Percentiles rank a stretch among this genome's conserved stretches.
These are phyloP conservation scores for Daphoenositta chrysoptera DNA, from an alignment of 2,113 vertebrate species.

Conservation along the genomic window DNA sequence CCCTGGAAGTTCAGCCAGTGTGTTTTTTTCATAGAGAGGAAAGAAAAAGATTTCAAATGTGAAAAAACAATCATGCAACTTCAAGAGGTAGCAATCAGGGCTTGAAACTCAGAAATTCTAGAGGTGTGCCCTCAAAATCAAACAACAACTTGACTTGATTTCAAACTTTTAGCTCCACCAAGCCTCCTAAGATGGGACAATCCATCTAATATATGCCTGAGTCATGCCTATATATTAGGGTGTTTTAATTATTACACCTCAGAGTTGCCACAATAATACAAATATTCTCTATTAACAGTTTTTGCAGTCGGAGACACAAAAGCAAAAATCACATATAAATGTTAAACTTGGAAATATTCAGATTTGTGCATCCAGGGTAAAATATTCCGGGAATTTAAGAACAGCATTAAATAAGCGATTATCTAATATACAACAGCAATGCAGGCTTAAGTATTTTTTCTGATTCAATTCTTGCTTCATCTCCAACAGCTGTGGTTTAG, in stretches of 20 bases:
- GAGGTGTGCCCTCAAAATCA: neutral
- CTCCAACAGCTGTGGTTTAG: slow-evolving; percentile 45
- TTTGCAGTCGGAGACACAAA: neutral
- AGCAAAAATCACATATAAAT: neutral
- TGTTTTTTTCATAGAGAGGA: neutral
- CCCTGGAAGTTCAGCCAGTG: neutral
- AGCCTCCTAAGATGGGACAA: neutral
- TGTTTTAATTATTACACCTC: neutral
- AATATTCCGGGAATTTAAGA: slow-evolving; percentile 14
- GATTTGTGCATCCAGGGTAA: neutral
- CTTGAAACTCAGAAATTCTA: neutral
- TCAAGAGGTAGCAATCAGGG: neutral
- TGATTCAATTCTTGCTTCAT: slow-evolving; percentile 35
- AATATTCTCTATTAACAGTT: neutral
- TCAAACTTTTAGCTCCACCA: neutral
- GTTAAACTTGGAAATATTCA: neutral
- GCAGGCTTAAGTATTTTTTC: neutral
- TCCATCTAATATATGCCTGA: neutral
- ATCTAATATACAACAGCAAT: neutral
- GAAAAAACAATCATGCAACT: neutral
- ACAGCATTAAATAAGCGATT: neutral
- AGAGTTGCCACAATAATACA: neutral
- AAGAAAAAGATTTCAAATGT: neutral
- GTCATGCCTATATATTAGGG: neutral
- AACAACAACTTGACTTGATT: neutral